Evolutionary conservation across 2,113 vertebrate species (phyloP).

Genomic region (Lepus timidus): DNA sequence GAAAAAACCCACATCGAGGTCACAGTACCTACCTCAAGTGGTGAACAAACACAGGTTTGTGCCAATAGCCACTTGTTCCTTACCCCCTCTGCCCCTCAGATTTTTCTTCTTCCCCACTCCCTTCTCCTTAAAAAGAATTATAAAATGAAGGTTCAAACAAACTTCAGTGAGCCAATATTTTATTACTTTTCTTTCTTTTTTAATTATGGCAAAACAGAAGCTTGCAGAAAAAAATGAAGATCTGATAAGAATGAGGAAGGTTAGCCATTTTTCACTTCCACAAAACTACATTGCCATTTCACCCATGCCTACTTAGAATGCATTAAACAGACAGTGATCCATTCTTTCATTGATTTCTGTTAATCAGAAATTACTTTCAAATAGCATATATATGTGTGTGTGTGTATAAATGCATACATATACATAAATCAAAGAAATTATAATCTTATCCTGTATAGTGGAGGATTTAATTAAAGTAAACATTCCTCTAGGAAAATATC

Average conservation of each 20-base stretch:
- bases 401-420: not conserved
- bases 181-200: constrained; percentile 79
- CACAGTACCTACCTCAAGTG: constrained; percentile 89
- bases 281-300: constrained; percentile 75
- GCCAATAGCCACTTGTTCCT: constrained; percentile 80
- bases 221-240: constrained; percentile 93
- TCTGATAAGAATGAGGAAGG: constrained; percentile 97
- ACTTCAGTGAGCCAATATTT: constrained; percentile 84
- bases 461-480: constrained; percentile 34
- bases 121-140: constrained; percentile 54
- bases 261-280: constrained; percentile 90
- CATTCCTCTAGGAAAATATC: not conserved
- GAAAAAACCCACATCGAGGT: constrained; percentile 92
- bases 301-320: constrained; percentile 76
- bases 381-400: not conserved
- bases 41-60: constrained; percentile 96
- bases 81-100: not conserved
- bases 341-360: constrained; percentile 78
- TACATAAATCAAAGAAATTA: constrained; percentile 18
- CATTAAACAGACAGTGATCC: constrained; percentile 89
- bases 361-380: constrained; percentile 57
- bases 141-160: constrained; percentile 69
- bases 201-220: constrained; percentile 90
- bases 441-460: constrained; percentile 34
- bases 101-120: constrained; percentile 15